phyloP scores from a whole-genome alignment of 1,140 invertebrate genomes.

The Eubasilissa regina region DNA sequence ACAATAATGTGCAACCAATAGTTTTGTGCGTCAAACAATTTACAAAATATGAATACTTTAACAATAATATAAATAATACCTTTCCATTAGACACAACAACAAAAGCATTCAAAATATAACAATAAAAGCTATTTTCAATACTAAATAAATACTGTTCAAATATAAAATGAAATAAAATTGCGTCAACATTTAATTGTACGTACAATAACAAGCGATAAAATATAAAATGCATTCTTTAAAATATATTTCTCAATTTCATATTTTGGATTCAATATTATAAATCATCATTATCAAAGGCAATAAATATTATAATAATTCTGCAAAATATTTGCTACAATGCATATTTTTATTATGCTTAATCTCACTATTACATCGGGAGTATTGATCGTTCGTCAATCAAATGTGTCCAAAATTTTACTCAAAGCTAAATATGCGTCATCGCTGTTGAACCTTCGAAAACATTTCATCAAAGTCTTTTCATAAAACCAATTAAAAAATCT shows the following conservation, averaged over 20 bases:
- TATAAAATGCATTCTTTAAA: slow-evolving; percentile 5
- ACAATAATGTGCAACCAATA: slow-evolving; percentile 44
- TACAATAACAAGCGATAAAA: slow-evolving; percentile 20
- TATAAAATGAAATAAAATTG: neutral
- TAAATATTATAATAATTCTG: neutral
- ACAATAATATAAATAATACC: slow-evolving; percentile 3
- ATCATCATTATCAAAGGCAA: neutral
- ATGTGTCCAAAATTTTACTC: slow-evolving; percentile 46
- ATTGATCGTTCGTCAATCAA: slow-evolving; percentile 19
- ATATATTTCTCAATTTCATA: neutral
- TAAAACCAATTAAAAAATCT: slow-evolving; percentile 29
- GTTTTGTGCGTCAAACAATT: slow-evolving; percentile 23
- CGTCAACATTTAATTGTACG: neutral
- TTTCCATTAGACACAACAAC: slow-evolving; percentile 7
- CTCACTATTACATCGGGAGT: no score
- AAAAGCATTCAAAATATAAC: slow-evolving; percentile 13
- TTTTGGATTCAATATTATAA: neutral
- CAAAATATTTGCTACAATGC: neutral
- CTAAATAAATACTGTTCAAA: slow-evolving; percentile 22
- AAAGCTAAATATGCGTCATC: slow-evolving; percentile 41
- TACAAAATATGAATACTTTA: slow-evolving; percentile 19
- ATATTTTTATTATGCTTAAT: no score
- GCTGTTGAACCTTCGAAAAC: slow-evolving; percentile 18
- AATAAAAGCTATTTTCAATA: slow-evolving; percentile 5
- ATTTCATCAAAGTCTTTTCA: slow-evolving; percentile 31